These are phyloP conservation scores for Danaus plexippus DNA, from an alignment of 1,140 invertebrate species.

Conservation along the genomic window DNA sequence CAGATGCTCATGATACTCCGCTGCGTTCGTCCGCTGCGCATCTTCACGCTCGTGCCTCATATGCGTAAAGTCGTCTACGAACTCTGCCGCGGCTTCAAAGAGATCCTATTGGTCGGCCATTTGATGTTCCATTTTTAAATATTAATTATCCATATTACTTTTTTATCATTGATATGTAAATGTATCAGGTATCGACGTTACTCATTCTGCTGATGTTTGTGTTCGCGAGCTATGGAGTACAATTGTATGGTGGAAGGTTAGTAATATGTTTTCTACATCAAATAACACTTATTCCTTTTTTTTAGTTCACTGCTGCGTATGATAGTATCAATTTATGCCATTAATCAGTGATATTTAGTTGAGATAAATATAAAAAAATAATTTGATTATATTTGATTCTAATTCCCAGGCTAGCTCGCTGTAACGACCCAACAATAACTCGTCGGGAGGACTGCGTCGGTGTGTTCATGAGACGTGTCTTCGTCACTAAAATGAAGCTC, in stretches of 20 bases:
- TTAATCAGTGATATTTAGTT: too few species aligned
- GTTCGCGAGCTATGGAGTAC: constrained; percentile 98
- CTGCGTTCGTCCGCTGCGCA: constrained; percentile 95
- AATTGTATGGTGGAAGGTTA: constrained; percentile 91
- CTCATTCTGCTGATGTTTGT: constrained; percentile 98
- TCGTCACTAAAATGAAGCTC: constrained; percentile 99
- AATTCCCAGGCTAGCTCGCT: constrained; percentile 84
- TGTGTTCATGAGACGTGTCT: constrained; percentile 94
- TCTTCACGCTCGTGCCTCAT: constrained; percentile 98
- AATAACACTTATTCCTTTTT: not conserved
- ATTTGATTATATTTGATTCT: too few species aligned
- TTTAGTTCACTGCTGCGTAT: not conserved
- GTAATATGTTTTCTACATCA: constrained; percentile 2
- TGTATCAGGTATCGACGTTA: constrained; percentile 91
- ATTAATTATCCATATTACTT: not conserved
- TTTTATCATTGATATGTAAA: constrained; percentile 7
- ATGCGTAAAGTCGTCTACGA: constrained; percentile 99
- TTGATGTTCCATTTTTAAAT: not conserved
- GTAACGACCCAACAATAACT: constrained; percentile 94
- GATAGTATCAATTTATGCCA: too few species aligned
- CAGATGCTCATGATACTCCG: constrained; percentile 97
- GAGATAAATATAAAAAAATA: too few species aligned
- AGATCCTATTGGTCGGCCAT: constrained; percentile 91
- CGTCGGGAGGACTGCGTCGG: constrained; percentile 92
- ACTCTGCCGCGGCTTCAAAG: constrained; percentile 98